Conservation (phyloP, 2,888 invertebrate species). For the Drosophila sordidula region DNA sequence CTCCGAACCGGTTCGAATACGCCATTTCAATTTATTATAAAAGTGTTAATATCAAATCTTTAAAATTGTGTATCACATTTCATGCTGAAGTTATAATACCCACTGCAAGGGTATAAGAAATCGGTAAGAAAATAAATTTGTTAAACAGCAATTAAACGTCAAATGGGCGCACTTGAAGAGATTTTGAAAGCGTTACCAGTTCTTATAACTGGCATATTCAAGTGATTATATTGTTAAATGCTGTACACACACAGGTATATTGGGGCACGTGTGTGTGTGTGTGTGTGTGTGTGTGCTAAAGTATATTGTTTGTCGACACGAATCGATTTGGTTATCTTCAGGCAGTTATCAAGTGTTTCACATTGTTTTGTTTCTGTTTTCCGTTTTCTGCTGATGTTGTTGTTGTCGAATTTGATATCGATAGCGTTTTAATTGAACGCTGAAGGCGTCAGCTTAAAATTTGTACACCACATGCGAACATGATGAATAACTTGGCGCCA, state of each 20-base stretch:
- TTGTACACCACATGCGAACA: constrained; percentile 5
- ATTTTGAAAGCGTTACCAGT: constrained; percentile 42
- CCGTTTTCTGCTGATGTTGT: constrained; percentile 7
- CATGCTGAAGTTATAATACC: no score
- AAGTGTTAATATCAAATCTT: no score
- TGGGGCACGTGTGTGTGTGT: not conserved
- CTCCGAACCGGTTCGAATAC: no score
- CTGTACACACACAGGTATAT: constrained; percentile 9
- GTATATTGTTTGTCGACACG: constrained; percentile 56
- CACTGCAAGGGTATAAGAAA: constrained; percentile 5
- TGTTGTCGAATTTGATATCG: constrained; percentile 42
- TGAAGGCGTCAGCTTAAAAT: constrained; percentile 54
- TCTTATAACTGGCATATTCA: constrained; percentile 66
- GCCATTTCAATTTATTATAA: no score
- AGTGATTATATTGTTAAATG: constrained; percentile 65
- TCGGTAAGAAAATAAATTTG: constrained; percentile 32
- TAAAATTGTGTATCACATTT: no score
- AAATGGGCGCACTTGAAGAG: constrained; percentile 57
- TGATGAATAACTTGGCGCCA: constrained; percentile 49
- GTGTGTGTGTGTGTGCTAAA: constrained; percentile 19
- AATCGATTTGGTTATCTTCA: constrained; percentile 69
- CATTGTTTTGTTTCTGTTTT: constrained; percentile 21
- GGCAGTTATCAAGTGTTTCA: constrained; percentile 68
- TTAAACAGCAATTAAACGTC: constrained; percentile 64
- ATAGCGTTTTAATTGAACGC: constrained; percentile 43